Evolutionary conservation across 2,888 invertebrate species (phyloP), one percentile per base, ranked within the genome.

Genomic region (Cistogaster globosa): DNA sequence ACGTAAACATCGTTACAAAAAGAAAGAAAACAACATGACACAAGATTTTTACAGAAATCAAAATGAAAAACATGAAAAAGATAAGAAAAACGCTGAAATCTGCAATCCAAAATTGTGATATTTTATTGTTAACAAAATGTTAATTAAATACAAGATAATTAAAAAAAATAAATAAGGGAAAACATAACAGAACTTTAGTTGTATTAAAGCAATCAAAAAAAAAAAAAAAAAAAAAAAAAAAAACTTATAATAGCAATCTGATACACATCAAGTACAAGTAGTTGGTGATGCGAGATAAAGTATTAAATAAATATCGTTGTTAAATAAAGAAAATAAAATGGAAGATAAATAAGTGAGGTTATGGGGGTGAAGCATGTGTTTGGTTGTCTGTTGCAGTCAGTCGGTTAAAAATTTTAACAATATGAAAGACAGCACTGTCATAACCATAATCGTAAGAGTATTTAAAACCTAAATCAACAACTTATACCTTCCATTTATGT

Each of bases 281-380:
- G 63, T 76, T 68, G 45, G 38, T 51, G 60, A 65, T 58, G 58
- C 18, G 45, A 83, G 67, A 78, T 83, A 78, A n/a, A 72, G 53
- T 60, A 83, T 78, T 67, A 67, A 83, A 58, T 38, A 83, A 83
- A 77, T 83, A 83, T 58, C 58, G 16, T 72, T 71, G 53, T 26
- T 69, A 55, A 78, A 55, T 14, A 55, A 68, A 58, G 26, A 26
- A 38, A 22, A 48, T 20, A 63, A 62, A 48, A 32, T 6, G 32
- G 6, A 48, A 69, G 26, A 80, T 32, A 32, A 32, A 32, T 80
- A 80, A 80, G 20, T 51, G n/a, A 48, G 7, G 42, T 14, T 45
- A 22, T 38, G 53, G 14, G 14, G 32, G 36, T 48, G 22, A 51
- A 36, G 67, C 65, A 48, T 57, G 42, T 42, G 12, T 42, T 42